phyloP scores from a whole-genome alignment of 2,888 invertebrate species.

The Lobophora halterata region DNA sequence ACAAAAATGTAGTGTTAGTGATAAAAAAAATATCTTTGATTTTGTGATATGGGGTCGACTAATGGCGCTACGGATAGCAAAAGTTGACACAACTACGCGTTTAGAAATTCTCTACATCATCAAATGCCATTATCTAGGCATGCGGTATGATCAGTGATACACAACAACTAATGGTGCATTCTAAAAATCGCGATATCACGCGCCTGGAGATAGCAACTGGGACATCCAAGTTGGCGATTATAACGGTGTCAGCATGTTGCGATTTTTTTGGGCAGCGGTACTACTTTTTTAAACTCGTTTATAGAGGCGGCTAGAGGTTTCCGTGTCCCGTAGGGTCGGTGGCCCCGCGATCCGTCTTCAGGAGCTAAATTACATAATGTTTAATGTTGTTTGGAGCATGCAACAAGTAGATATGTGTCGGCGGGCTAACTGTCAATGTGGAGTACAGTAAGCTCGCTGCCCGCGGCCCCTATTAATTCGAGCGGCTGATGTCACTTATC shows the following conservation, averaged over 20 bases:
- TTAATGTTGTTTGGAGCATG: conserved; percentile 75
- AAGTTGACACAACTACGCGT: conserved; percentile 81
- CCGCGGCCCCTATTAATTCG: conserved; percentile 80
- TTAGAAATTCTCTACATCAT: conserved; percentile 71
- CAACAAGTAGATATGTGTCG: conserved; percentile 82
- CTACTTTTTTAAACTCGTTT: conserved; percentile 82
- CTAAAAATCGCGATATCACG: conserved; percentile 64
- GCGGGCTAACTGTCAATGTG: conserved; percentile 80
- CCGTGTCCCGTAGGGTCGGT: conserved; percentile 80
- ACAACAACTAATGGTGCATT: conserved; percentile 73
- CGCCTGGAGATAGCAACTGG: conserved; percentile 75
- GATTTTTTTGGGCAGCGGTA: conserved; percentile 82
- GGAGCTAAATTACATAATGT: conserved; percentile 81
- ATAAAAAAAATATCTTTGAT: conserved; percentile 67
- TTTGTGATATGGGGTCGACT: conserved; percentile 76
- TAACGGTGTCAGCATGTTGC: conserved; percentile 82
- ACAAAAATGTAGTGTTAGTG: conserved; percentile 67
- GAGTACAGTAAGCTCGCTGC: conserved; percentile 79
- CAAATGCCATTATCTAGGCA: conserved; percentile 63
- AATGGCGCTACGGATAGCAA: conserved; percentile 80
- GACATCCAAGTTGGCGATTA: conserved; percentile 81
- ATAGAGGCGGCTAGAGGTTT: conserved; percentile 79
- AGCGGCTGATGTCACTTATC: conserved; percentile 81
- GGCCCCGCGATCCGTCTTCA: conserved; percentile 75
- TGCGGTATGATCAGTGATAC: conserved; percentile 67